Percentiles rank a stretch among this genome's conserved stretches.
These are phyloP conservation scores for Hemiscyllium ocellatum DNA, from an alignment of 2,113 vertebrate species.

Conservation along the genomic window DNA sequence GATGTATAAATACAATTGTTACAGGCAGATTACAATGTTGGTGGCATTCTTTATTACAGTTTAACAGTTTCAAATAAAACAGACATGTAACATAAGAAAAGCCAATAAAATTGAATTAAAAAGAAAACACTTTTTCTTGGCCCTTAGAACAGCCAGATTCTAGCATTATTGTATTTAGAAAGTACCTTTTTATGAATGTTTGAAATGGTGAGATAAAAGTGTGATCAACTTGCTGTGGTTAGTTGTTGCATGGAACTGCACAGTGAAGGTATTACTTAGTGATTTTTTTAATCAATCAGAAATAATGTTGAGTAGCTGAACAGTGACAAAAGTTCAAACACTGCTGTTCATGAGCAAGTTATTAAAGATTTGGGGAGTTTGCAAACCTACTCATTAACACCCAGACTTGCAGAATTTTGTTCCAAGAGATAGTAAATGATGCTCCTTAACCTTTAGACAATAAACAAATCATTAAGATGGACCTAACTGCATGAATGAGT, in stretches of 20 bases:
- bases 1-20: not conserved
- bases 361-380: not conserved
- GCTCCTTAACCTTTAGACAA: not conserved
- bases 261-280: not conserved
- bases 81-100: conserved; percentile 8
- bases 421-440: not conserved
- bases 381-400: not conserved
- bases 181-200: not conserved
- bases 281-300: not conserved
- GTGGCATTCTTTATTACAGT: conserved; percentile 24
- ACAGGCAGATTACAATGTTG: conserved; percentile 7
- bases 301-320: conserved; percentile 3
- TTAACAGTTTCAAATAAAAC: conserved; percentile 35
- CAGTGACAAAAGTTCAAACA: not conserved
- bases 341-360: not conserved
- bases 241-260: not conserved
- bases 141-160: not conserved
- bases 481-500: not conserved
- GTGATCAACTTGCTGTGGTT: not conserved
- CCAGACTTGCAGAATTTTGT: not conserved
- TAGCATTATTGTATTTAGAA: not conserved
- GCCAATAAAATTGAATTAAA: conserved; percentile 12
- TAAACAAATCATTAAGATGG: not conserved
- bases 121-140: not conserved
- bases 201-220: not conserved